Evolutionary conservation across 1,140 invertebrate genomes (phyloP).

Genomic region (Drosophila oshimai): DNA sequence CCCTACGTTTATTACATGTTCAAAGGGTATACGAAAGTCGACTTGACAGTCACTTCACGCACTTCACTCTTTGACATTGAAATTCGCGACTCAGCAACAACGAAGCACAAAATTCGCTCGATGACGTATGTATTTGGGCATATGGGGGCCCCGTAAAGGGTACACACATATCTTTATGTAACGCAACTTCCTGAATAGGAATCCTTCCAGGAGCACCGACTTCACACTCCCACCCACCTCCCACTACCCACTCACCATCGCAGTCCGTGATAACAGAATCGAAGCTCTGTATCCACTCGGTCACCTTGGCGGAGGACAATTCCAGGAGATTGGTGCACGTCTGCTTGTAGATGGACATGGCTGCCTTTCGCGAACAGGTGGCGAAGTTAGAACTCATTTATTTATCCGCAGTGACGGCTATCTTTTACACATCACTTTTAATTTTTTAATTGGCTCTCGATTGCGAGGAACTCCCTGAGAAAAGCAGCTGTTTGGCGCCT

Average conservation of each 20-base stretch:
- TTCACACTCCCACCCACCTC: background rate
- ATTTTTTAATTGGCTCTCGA: slow-evolving; percentile 31
- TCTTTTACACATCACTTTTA: slow-evolving; percentile 28
- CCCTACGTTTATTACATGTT: too few species aligned
- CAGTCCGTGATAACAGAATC: slow-evolving; percentile 92
- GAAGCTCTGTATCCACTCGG: slow-evolving; percentile 88
- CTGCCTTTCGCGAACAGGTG: slow-evolving; percentile 4
- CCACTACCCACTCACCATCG: slow-evolving; percentile 87
- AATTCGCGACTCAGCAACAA: slow-evolving; percentile 37
- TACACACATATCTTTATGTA: slow-evolving; percentile 24
- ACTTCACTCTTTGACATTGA: slow-evolving; percentile 67
- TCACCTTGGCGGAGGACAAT: slow-evolving; percentile 84
- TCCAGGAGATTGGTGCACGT: slow-evolving; percentile 72
- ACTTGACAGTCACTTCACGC: slow-evolving; percentile 8
- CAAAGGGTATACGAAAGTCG: slow-evolving; percentile 19
- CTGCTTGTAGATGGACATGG: slow-evolving; percentile 66
- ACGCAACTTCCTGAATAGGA: slow-evolving; percentile 12
- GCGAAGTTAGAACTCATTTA: slow-evolving; percentile 2
- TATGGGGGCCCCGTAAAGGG: background rate
- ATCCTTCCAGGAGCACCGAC: background rate
- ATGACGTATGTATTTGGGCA: slow-evolving; percentile 12
- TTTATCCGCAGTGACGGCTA: slow-evolving; percentile 1
- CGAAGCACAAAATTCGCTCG: background rate
- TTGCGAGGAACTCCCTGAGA: slow-evolving; percentile 31
- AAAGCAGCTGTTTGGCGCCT: slow-evolving; percentile 23